Conservation (phyloP, 53 echinoderm and acorn worm species). For the Apostichopus leukothele region DNA sequence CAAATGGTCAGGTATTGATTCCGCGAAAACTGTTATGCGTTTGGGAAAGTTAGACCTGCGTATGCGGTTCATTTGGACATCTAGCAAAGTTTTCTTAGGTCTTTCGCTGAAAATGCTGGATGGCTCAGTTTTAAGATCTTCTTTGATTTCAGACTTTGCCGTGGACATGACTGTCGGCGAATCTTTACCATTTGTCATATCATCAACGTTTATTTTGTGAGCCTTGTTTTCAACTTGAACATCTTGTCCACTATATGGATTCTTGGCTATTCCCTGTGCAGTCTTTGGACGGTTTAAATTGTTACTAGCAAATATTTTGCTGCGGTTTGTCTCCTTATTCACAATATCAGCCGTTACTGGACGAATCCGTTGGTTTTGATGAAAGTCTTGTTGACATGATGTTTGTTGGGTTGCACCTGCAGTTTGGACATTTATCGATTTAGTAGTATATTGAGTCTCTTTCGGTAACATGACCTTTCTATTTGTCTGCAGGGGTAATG, state of each 20-base stretch:
- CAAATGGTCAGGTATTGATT: slow-evolving; percentile 19
- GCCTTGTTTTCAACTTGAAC: background rate
- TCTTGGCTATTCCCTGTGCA: background rate
- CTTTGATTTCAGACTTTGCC: background rate
- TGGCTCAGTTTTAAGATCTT: background rate
- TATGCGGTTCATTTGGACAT: slow-evolving; percentile 63
- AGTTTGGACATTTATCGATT: background rate
- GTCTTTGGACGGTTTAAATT: background rate
- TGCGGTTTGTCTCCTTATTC: background rate
- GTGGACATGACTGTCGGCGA: background rate
- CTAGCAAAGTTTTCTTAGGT: slow-evolving; percentile 60
- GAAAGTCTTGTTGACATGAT: too few species aligned
- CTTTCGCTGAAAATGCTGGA: slow-evolving; percentile 63
- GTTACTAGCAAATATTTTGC: background rate
- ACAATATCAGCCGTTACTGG: slow-evolving; percentile 17
- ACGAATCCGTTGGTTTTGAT: background rate
- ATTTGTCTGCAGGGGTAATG: background rate
- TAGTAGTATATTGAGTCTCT: background rate
- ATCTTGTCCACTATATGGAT: background rate
- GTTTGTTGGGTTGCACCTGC: too few species aligned
- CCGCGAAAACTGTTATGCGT: slow-evolving; percentile 55
- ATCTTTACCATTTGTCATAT: background rate
- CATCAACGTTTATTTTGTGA: background rate
- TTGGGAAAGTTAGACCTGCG: slow-evolving; percentile 53
- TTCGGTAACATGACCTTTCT: background rate